Evolutionary conservation across 2,113 vertebrate species (phyloP).

Genomic region (Forbesichthys agassizii): DNA sequence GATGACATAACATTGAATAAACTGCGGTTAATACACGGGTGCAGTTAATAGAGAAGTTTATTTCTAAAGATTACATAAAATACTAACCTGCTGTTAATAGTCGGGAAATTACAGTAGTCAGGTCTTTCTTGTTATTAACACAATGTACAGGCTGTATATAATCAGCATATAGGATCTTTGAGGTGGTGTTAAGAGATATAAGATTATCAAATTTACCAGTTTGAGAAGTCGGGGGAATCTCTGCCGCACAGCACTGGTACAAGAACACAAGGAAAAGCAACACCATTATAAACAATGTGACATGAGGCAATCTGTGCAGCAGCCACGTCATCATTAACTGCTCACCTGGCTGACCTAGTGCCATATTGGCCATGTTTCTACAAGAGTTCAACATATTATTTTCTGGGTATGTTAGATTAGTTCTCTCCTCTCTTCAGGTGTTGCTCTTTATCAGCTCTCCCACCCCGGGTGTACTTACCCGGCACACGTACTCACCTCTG

Average conservation of each 20-base stretch:
- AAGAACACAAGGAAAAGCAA: constrained; percentile 37
- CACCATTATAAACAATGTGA: constrained; percentile 21
- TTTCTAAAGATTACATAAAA: no score
- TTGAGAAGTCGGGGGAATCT: constrained; percentile 88
- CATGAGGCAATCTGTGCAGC: not conserved
- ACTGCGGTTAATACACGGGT: no score
- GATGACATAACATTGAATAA: no score
- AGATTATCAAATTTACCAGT: constrained; percentile 77
- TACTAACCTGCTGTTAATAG: no score
- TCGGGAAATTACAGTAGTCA: no score
- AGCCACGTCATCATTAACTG: constrained; percentile 32
- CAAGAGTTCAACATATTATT: not conserved
- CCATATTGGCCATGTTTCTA: no score
- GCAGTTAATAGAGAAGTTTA: no score
- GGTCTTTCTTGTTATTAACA: not conserved
- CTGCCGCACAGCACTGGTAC: constrained; percentile 82
- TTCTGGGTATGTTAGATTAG: not conserved
- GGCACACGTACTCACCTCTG: constrained; percentile 71
- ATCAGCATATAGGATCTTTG: not conserved
- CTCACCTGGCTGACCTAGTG: not conserved
- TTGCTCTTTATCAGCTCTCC: constrained; percentile 20
- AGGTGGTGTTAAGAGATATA: not conserved
- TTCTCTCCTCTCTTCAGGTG: constrained; percentile 8
- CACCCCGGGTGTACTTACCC: constrained; percentile 67
- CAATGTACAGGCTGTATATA: no score